Base-by-base conservation (phyloP, 2,888 invertebrate species). In the Esperia sulphurella region DNA sequence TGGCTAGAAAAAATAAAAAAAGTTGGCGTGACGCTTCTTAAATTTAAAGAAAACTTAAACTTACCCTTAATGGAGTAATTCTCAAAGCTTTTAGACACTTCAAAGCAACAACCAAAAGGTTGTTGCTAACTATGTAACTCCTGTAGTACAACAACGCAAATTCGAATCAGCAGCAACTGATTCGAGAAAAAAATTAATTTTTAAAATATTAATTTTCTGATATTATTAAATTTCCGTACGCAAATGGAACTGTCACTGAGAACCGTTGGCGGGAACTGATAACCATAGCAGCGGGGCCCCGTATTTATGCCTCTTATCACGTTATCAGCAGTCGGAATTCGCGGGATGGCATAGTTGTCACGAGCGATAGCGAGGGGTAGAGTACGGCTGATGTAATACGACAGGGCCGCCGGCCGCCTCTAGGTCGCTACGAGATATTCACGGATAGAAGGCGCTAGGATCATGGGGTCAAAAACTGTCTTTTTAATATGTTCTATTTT, bases 31-130 rank as follows among this genome's bases (percentile, higher is more conserved):
- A 21, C 21, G 21, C 3, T 21, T 5, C 21, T 21, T 21, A 21
- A 21, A 21, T 21, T 5, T 21, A 21, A 21, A 8, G 8, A 1
- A 4, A 31, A 31, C 3, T 31, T 31, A 31, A 54, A 75, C 90
- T 83, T 71, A 91, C 91, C 85, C 78, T 85, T 85, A 83, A 76
- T 77, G 87, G 86, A 87, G 91, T 82, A 92, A 92, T 92, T 92
- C 92, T 92, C 87, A 91, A 91, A 91, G 91, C 90, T 91, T 92
- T 89, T 71, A 65, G 57, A 52, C 59, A 80, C 84, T 74, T 63
- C 61, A 75, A 86, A 87, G 89, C 89, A 89, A 89, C 90, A 89
- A 89, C 90, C 86, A 43, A 45, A 56, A 64, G 89, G 89, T 86
- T 89, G 89, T 75, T 89, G 90, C 89, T 83, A 85, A 89, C 73